Conservation (phyloP, 2,113 vertebrate species). For the Melanotaenia duboulayi region DNA sequence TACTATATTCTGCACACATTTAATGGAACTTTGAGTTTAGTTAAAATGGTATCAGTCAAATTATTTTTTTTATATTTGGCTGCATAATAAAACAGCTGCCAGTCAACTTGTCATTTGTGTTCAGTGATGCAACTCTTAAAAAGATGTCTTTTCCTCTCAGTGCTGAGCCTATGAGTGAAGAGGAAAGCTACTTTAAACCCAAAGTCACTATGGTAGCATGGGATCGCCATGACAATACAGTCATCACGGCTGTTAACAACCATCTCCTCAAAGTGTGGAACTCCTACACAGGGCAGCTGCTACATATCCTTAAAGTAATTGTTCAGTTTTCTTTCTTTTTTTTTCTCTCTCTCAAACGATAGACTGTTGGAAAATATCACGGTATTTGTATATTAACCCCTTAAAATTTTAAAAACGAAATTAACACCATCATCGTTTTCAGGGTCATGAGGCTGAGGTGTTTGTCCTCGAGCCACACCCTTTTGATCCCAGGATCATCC, state of each 20-base stretch:
- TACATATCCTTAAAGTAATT: constrained; percentile 92
- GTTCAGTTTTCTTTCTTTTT: neutral
- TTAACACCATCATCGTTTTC: constrained; percentile 27
- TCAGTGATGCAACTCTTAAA: neutral
- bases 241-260: constrained; percentile 96
- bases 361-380: neutral
- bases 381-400: neutral
- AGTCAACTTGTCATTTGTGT: neutral
- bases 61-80: no score
- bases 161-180: constrained; percentile 79
- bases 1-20: no score
- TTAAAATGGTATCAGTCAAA: no score
- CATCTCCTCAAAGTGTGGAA: constrained; percentile 98
- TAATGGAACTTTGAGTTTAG: no score
- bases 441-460: constrained; percentile 97
- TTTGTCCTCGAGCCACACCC: constrained; percentile 98
- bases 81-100: neutral
- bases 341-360: neutral
- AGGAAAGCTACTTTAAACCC: constrained; percentile 92
- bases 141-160: constrained; percentile 34
- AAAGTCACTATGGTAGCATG: constrained; percentile 99
- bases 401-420: neutral
- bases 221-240: constrained; percentile 93
- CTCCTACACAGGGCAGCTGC: constrained; percentile 92
- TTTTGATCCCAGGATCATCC: constrained; percentile 94